Base-by-base conservation (phyloP, 2,797 vertebrate species). In the Notoglanidium macrostoma region DNA sequence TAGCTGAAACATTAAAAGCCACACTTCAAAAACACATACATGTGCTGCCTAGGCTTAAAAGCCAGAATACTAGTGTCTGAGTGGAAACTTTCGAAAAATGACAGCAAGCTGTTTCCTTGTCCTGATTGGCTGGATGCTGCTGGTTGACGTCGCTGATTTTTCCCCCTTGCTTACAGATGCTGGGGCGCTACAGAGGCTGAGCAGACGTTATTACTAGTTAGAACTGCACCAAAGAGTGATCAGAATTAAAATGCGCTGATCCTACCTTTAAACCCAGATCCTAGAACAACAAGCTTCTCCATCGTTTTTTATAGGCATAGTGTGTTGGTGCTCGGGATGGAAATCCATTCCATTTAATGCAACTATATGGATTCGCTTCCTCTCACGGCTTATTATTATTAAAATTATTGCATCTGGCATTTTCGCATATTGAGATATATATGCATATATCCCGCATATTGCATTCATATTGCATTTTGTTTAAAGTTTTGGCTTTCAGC, bases 281-380 rank as follows among this genome's bases (percentile, higher is more conserved):
- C 26, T 40, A 49, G 40, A 65, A 57, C 51, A 78, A 4, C 6
- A 4, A 73, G 72, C 8, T 29, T 49, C 44, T 76, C 51, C 51
- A 57, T 79, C 55, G 59, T 59, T 79, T 78, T 78, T 29, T 78
- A 78, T 59, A 40, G 55, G 32, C 19, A 79, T 14, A 59, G 5
- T 14, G 23, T 40, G 54, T 44, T 23, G 8, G 32, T 35, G 2
- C 5, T 1, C 0, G 1, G 54, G 9, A 32, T 35, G 35, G n/a
- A 82, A 61, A 57, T 40, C 32, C 21, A 26, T 40, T 44, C 78
- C 17, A 67, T 51, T 51, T 67, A 82, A 67, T 6, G 17, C 9
- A 67, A 21, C 44, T 29, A 29, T 65, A 82, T 65, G 21, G 44
- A 67, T 65, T 19, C 21, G 15, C 44, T 51, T 82, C 23, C 21